Evolutionary conservation across 1,140 invertebrate genomes (phyloP), one percentile per base, ranked within the genome.

Genomic region (Drosophila parabipectinata): DNA sequence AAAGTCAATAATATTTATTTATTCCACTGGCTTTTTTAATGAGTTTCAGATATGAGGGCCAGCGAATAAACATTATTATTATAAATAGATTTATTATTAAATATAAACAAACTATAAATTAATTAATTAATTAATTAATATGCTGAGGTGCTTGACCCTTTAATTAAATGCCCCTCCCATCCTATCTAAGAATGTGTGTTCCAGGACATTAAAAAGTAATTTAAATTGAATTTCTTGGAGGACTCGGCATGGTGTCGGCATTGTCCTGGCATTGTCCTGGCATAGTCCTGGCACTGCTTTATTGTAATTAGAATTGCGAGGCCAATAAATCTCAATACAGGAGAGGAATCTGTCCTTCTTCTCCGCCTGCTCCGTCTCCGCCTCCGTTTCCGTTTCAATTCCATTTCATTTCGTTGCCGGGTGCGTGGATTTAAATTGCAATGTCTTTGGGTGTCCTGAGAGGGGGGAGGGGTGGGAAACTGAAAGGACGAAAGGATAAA

Each of bases 181-280:
- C 18, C 18, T 18, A 18, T 18, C 18, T 18, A 18, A 18, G 18
- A 1, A 18, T 18, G 18, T 18, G 18, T 18, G 12, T 5, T 30
- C 24, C 45, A 62, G 61, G 45, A 77, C 78, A 85, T 85, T 85
- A 85, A 85, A 85, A 87, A 87, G 59, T 67, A 71, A 85, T 85
- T 85, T 85, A 85, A 87, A 85, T 85, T 87, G 77, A 87, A 85
- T 87, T 85, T 81, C 71, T 79, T 47, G 57, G 45, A 39, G 54
- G 63, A 62, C 44, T 61, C 61, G 37, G 15, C 32, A 24, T 47
- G 50, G 48, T 6, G 5, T 7, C 6, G 26, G 12, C 34, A 37
- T 10, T n/a, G 34, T 37, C 34, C 34, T 37, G 26, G 12, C 34
- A 37, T 10, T n/a, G 34, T 37, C 34, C 34, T 37, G 34, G 34